A percentile compares a stretch with the other conserved stretches of the same genome.
These are phyloP conservation scores for Carlito syrichta DNA, from an alignment of 2,113 vertebrate species.

Conservation along the genomic window DNA sequence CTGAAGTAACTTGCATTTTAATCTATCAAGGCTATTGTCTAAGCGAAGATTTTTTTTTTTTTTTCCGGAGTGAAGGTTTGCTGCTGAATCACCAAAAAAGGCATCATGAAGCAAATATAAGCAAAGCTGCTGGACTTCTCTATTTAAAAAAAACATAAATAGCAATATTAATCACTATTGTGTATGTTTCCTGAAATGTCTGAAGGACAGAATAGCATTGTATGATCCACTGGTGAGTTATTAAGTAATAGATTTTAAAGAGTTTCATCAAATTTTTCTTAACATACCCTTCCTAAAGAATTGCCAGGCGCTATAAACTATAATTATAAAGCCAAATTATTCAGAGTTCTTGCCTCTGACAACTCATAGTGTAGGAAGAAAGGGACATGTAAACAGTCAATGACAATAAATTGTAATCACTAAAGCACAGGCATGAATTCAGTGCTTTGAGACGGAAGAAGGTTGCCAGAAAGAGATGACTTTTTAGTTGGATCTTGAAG, in stretches of 20 bases:
- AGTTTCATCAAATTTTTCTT: not conserved
- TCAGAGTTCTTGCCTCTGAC: not conserved
- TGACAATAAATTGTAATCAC: not conserved
- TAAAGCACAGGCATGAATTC: not conserved
- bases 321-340: slow-evolving; percentile 27
- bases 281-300: not conserved
- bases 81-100: not conserved
- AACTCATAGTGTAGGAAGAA: not conserved
- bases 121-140: not conserved
- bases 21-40: not conserved
- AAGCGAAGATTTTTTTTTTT: not conserved
- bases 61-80: not conserved
- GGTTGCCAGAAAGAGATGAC: not conserved
- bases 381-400: not conserved
- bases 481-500: not conserved
- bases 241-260: not conserved
- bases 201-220: not conserved
- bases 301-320: not conserved
- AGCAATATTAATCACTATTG: not conserved
- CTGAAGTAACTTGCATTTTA: not conserved
- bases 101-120: not conserved
- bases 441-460: not conserved
- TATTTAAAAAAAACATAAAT: not conserved
- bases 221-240: not conserved
- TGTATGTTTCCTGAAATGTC: not conserved